Evolutionary conservation across 2,888 invertebrate genomes (phyloP).

Genomic region (Caenorhabditis panamensis): DNA sequence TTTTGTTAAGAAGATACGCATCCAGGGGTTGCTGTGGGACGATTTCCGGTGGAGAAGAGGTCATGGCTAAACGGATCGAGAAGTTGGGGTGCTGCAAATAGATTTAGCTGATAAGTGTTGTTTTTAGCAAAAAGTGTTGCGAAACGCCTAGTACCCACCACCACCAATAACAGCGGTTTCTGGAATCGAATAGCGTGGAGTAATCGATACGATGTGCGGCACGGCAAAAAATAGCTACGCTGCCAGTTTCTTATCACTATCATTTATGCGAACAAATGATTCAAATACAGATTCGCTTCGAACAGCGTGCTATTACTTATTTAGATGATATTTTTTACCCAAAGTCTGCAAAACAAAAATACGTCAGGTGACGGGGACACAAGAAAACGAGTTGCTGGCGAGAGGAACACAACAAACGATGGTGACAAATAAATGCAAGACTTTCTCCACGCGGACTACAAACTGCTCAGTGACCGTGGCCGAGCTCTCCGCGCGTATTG

Average conservation of each 20-base stretch:
- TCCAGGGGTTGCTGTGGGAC: constrained; percentile 52
- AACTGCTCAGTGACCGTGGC: constrained; percentile 24
- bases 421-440: constrained; percentile 32
- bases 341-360: constrained; percentile 45
- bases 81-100: constrained; percentile 21
- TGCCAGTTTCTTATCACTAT: constrained; percentile 59
- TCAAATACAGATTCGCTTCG: constrained; percentile 33
- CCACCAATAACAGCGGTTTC: constrained; percentile 40
- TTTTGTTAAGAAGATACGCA: constrained; percentile 52
- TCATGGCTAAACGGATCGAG: constrained; percentile 11
- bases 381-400: constrained; percentile 1
- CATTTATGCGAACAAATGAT: constrained; percentile 60
- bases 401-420: constrained; percentile 1
- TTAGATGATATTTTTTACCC: constrained; percentile 25
- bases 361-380: constrained; percentile 20
- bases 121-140: background rate
- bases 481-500: background rate
- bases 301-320: constrained; percentile 37
- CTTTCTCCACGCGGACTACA: constrained; percentile 26
- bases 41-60: constrained; percentile 49
- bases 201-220: constrained; percentile 38
- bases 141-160: constrained; percentile 26
- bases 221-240: constrained; percentile 50
- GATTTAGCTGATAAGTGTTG: background rate
- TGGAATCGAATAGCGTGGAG: constrained; percentile 40